These are phyloP conservation scores for Hycleus phaleratus DNA, from an alignment of 1,140 invertebrate species.

Conservation along the genomic window DNA sequence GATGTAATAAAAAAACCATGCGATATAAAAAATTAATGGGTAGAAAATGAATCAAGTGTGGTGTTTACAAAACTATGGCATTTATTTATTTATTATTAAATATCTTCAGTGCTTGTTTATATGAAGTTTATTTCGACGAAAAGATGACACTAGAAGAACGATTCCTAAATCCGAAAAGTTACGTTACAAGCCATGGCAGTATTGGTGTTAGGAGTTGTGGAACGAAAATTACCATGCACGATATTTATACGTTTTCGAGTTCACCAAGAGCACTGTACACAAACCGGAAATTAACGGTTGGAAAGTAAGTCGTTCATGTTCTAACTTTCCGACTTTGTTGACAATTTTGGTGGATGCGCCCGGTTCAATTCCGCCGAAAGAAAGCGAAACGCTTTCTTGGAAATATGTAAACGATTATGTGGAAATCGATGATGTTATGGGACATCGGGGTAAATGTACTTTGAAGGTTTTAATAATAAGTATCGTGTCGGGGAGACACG, in stretches of 20 bases:
- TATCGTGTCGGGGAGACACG: too few relatives aligned
- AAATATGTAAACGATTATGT: too few relatives aligned
- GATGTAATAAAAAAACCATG: background rate
- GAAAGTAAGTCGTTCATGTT: slow-evolving; percentile 16
- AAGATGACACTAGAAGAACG: slow-evolving; percentile 1
- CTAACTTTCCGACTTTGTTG: background rate
- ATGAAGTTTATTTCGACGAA: background rate
- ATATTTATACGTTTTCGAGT: slow-evolving; percentile 29
- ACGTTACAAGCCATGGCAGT: background rate
- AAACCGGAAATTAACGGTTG: slow-evolving; percentile 30
- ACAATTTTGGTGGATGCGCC: background rate
- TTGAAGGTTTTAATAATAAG: too few relatives aligned
- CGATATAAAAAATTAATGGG: background rate
- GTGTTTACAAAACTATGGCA: background rate
- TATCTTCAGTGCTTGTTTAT: background rate
- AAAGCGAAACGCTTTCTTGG: too few relatives aligned
- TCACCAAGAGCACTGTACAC: slow-evolving; percentile 33
- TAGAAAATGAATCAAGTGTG: background rate
- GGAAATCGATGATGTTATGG: too few relatives aligned
- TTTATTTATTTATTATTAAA: background rate
- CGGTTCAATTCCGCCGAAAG: background rate
- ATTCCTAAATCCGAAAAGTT: background rate
- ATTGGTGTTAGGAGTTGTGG: background rate
- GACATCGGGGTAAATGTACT: too few relatives aligned
- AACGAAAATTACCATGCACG: background rate